Percentiles rank a stretch among this genome's conserved stretches.
These are phyloP conservation scores for Myzus persicae DNA, from an alignment of 1,140 invertebrate genomes.

Conservation along the genomic window DNA sequence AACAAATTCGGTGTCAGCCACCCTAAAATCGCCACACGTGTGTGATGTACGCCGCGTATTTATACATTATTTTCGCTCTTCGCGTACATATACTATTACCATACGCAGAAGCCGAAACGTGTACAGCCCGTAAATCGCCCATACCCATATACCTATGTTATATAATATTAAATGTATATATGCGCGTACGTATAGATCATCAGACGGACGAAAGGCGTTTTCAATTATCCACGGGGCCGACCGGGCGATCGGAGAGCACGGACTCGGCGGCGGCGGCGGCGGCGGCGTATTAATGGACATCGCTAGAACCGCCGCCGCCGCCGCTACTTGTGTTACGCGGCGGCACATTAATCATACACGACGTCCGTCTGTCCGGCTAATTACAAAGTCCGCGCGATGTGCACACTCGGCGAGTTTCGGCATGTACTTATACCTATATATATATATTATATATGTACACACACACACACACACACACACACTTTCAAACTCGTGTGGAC, in stretches of 20 bases:
- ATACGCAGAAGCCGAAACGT: background rate
- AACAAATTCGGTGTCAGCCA: too few species aligned
- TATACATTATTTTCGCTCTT: background rate
- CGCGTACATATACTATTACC: background rate
- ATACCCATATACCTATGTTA: background rate
- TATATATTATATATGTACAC: too few species aligned
- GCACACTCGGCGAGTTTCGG: background rate
- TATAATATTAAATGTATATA: background rate
- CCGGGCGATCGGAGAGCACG: background rate
- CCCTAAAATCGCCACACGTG: background rate
- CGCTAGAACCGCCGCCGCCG: background rate
- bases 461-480: background rate
- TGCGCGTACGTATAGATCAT: background rate
- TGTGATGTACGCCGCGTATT: background rate
- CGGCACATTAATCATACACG: constrained; percentile 53
- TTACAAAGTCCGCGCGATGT: constrained; percentile 41
- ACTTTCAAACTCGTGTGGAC: background rate
- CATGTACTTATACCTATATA: too few species aligned
- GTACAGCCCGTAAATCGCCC: too few species aligned
- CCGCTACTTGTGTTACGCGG: constrained; percentile 55
- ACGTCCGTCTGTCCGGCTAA: constrained; percentile 46
- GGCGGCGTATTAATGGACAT: constrained; percentile 42
- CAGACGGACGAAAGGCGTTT: constrained; percentile 44
- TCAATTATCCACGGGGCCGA: constrained; percentile 32
- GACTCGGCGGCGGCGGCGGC: background rate